A percentile compares a stretch with the other conserved stretches of the same genome.
These are phyloP conservation scores for Choreutis nemorana DNA, from an alignment of 2,888 invertebrate species.

Conservation along the genomic window DNA sequence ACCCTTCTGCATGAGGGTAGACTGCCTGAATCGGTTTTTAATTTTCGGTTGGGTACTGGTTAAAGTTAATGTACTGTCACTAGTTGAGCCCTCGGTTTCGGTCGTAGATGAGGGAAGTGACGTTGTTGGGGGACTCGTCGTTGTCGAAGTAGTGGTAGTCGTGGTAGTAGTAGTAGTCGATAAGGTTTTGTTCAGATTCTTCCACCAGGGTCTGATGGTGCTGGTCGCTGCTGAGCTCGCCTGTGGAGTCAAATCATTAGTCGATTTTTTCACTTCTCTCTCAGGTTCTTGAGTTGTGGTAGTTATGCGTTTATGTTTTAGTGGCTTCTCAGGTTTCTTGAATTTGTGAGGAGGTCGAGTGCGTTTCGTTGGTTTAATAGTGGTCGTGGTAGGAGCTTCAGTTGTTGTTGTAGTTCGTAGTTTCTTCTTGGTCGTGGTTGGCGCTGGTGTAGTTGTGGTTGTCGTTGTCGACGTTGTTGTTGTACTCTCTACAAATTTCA, in stretches of 20 bases:
- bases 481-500: slow-evolving; percentile 17
- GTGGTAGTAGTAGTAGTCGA: slow-evolving; percentile 15
- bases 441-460: slow-evolving; percentile 15
- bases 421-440: slow-evolving; percentile 2
- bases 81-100: slow-evolving; percentile 11
- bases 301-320: slow-evolving; percentile 45
- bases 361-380: slow-evolving; percentile 31
- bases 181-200: slow-evolving; percentile 17
- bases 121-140: slow-evolving; percentile 11
- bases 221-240: slow-evolving; percentile 36
- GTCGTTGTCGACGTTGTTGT: slow-evolving; percentile 18
- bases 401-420: slow-evolving; percentile 10
- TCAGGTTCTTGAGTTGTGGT: slow-evolving; percentile 20
- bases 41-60: slow-evolving; percentile 25
- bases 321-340: slow-evolving; percentile 34
- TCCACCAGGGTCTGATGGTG: slow-evolving; percentile 20
- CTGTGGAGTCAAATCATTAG: slow-evolving; percentile 37
- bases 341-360: slow-evolving; percentile 49
- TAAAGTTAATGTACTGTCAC: too few relatives aligned
- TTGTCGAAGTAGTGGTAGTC: slow-evolving; percentile 14
- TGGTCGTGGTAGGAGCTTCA: slow-evolving; percentile 20
- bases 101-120: slow-evolving; percentile 11
- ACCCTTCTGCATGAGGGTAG: slow-evolving; percentile 47
- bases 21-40: slow-evolving; percentile 48
- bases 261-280: slow-evolving; percentile 24